phyloP scores from a whole-genome alignment of 2,797 vertebrate species.

The Capromys pilorides region DNA sequence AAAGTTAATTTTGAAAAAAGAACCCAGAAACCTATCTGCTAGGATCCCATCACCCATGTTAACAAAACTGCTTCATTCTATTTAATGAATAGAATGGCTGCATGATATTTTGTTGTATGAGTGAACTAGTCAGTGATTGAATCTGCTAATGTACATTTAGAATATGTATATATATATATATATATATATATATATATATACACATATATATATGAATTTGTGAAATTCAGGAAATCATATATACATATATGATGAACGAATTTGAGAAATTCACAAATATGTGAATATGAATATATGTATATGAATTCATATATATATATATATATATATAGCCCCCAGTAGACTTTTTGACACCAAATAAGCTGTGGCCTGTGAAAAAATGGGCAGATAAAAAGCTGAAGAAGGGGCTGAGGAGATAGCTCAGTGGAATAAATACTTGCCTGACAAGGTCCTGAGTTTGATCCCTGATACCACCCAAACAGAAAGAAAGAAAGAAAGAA shows the following conservation, averaged over 20 bases:
- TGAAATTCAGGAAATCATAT: no score
- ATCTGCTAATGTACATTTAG: not conserved
- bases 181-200: not conserved
- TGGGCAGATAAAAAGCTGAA: not conserved
- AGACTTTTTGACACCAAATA: not conserved
- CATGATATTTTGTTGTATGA: not conserved
- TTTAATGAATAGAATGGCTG: not conserved
- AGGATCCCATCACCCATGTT: not conserved
- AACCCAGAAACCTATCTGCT: not conserved
- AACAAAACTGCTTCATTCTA: not conserved
- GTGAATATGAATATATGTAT: not conserved
- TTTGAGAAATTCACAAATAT: not conserved
- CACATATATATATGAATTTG: no score
- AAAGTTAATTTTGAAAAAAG: not conserved
- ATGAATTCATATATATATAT: no score
- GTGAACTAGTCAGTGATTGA: not conserved
- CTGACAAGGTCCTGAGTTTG: no score
- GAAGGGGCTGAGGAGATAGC: no score
- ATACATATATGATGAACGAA: no score
- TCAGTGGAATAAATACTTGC: no score
- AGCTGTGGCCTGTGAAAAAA: not conserved
- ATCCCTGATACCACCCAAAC: no score
- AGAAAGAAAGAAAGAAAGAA: no score
- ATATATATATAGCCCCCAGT: no score
- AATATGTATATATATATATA: not conserved